Conservation (phyloP, 2,113 vertebrate species). For the Sceloporus tristichus region DNA sequence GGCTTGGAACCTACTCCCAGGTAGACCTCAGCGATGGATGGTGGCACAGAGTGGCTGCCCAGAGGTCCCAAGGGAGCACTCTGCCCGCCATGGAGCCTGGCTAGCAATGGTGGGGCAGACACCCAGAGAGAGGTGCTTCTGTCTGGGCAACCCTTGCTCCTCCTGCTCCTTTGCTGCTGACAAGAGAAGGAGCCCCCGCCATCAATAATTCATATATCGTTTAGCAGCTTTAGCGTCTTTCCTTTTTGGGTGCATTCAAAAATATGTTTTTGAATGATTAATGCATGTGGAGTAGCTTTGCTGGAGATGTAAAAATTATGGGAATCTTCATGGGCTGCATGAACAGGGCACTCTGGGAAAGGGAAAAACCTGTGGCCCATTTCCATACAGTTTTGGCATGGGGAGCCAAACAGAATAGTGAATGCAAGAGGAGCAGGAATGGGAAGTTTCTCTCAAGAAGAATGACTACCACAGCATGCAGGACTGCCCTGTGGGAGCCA, state of each 20-base stretch:
- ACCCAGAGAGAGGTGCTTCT: no score
- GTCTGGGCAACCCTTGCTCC: background rate
- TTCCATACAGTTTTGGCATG: background rate
- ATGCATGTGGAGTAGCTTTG: accelerated
- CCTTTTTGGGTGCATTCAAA: background rate
- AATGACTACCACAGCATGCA: background rate
- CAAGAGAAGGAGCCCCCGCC: background rate
- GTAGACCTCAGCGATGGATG: background rate
- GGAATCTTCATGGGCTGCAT: no score
- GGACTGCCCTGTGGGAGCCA: no score
- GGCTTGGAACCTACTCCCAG: background rate
- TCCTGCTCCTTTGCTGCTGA: accelerated
- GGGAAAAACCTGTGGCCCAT: background rate
- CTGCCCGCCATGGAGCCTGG: no score
- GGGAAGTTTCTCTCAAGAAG: background rate
- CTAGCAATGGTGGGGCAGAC: no score
- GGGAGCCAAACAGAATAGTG: background rate
- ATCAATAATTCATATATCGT: background rate
- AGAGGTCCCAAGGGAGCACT: background rate
- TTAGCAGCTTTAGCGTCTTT: background rate
- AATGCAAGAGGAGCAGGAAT: background rate
- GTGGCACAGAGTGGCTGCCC: background rate
- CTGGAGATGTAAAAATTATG: accelerated
- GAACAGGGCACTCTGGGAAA: background rate
- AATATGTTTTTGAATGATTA: accelerated